Percentiles rank a stretch among this genome's conserved stretches.
Evolutionary conservation across 2,888 invertebrate species (phyloP).

Genomic region (Phortica magna): DNA sequence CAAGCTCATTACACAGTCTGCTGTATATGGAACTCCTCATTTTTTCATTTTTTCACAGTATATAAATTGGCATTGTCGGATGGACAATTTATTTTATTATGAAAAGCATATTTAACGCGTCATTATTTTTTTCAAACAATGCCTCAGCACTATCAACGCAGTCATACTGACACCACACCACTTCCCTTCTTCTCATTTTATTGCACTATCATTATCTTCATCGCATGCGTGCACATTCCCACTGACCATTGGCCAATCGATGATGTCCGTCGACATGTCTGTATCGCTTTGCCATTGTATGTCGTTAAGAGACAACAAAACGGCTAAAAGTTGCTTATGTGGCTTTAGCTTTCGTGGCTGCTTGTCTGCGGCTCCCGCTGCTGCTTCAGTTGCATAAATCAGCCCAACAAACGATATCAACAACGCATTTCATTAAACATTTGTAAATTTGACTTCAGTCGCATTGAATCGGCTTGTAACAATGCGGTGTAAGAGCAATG

Average conservation of each 20-base stretch:
- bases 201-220: too few relatives aligned
- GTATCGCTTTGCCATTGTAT: neutral
- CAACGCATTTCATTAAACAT: constrained; percentile 59
- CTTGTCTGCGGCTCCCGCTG: neutral
- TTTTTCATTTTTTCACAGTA: too few relatives aligned
- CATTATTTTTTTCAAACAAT: too few relatives aligned
- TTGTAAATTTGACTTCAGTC: constrained; percentile 48
- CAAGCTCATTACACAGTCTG: too few relatives aligned
- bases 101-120: too few relatives aligned
- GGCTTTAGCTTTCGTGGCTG: neutral
- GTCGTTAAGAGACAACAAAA: constrained; percentile 5
- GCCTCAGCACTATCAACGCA: too few relatives aligned
- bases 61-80: too few relatives aligned
- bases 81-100: too few relatives aligned
- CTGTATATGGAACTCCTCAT: too few relatives aligned
- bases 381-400: constrained; percentile 57
- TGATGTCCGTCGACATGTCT: neutral
- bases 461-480: neutral
- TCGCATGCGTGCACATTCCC: neutral
- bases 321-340: neutral
- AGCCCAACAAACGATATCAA: constrained; percentile 62
- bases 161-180: too few relatives aligned
- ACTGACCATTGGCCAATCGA: too few relatives aligned
- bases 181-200: too few relatives aligned
- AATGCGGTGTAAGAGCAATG: neutral